Evolutionary conservation across 2,797 vertebrate genomes (phyloP).

Genomic region (Smutsia gigantea): DNA sequence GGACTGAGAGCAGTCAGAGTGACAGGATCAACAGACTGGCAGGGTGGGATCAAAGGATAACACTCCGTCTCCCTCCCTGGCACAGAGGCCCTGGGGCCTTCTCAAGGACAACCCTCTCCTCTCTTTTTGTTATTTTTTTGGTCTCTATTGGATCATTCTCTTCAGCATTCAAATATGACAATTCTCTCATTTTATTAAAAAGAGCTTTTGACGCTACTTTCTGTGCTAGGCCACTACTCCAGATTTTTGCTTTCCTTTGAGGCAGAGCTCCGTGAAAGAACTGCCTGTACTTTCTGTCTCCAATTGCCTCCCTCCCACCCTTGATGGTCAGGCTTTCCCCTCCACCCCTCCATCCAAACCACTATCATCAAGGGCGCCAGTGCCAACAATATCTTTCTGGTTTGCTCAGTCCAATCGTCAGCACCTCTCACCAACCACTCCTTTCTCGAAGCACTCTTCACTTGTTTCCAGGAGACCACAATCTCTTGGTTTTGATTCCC

Average conservation of each 20-base stretch:
- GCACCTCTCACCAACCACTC: background rate
- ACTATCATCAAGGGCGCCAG: background rate
- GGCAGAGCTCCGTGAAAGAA: slow-evolving; percentile 24
- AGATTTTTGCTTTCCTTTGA: background rate
- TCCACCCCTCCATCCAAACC: background rate
- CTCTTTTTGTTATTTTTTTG: background rate
- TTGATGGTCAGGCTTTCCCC: background rate
- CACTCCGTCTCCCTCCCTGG: background rate
- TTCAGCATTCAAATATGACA: background rate
- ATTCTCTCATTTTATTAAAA: background rate
- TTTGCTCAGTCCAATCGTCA: background rate
- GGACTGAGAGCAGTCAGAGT: background rate
- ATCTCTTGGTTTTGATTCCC: background rate
- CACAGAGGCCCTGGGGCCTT: background rate
- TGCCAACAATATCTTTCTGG: background rate
- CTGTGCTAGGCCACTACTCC: background rate
- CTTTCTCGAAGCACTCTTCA: background rate
- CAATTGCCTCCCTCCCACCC: background rate
- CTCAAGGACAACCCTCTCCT: background rate
- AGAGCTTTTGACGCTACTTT: background rate
- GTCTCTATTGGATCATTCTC: background rate
- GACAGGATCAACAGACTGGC: background rate
- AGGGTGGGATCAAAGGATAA: background rate
- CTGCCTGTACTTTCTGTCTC: background rate
- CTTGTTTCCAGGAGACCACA: background rate